Base-by-base conservation (phyloP, 2,113 vertebrate species). In the Galbula dea region DNA sequence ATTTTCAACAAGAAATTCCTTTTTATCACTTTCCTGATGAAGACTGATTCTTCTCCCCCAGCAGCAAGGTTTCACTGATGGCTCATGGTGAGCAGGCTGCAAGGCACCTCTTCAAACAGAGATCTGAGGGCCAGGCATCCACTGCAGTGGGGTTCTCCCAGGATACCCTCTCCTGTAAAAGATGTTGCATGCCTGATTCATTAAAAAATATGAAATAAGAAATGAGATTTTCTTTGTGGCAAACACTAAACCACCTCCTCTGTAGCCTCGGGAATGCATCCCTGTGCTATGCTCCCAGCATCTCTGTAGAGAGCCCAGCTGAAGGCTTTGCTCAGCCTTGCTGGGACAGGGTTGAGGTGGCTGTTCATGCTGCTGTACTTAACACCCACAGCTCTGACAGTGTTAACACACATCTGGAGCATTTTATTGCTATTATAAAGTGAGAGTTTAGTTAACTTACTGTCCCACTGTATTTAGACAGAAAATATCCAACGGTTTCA, bases 381-480 rank as follows among this genome's bases (percentile, higher is more conserved):
- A 75, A 90, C 62, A 78, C 66, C 34, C 10, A 2, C 49, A 41
- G 62, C 58, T 95, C 69, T 90, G 61, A 76, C n/a, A 39, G 52
- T 52, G 61, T 75, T 93, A 90, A 81, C 26, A 82, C 34, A 79
- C 73, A 89, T 80, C 74, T 76, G 63, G 72, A 77, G n/a, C 46
- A 83, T 92, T 94, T 77, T 76, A 92, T 59, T 71, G 67, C 36
- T 92, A 12, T 83, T 92, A 63, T 92, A 80, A 96, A 92, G 51
- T n/a, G 15, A 17, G 30, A 62, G 12, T 39, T 93, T 39, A 87
- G 81, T 59, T 85, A 57, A 63, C 51, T 59, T 72, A 46, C 27
- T 85, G 54, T 90, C 62, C 49, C 37, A 54, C 34, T 4, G 10
- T 67, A 59, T 86, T 83, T 67, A 86, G 63, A 67, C 16, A 80